These are phyloP conservation scores for Xiphophorus birchmanni DNA, from an alignment of 2,797 vertebrate genomes.

Conservation along the genomic window DNA sequence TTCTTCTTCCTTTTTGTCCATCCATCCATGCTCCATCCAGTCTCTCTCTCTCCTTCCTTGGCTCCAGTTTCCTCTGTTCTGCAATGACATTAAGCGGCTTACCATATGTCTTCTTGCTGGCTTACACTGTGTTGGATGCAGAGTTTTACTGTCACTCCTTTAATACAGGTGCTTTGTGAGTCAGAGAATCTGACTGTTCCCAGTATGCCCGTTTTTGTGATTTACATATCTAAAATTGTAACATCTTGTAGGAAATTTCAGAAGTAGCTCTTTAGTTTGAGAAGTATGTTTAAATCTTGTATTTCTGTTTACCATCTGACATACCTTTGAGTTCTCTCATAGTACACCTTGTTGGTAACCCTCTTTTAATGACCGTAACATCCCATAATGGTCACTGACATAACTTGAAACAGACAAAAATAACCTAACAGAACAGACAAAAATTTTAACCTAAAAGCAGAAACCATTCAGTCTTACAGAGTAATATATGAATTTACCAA, in stretches of 20 bases:
- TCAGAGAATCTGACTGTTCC: constrained; percentile 51
- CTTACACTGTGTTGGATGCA: constrained; percentile 67
- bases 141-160: constrained; percentile 75
- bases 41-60: constrained; percentile 32
- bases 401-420: not conserved
- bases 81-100: constrained; percentile 78
- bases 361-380: not conserved
- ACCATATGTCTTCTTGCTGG: constrained; percentile 68
- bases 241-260: constrained; percentile 40
- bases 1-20: constrained; percentile 29
- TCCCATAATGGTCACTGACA: not conserved
- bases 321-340: not conserved
- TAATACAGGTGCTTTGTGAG: constrained; percentile 77
- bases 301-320: not conserved
- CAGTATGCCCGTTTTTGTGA: constrained; percentile 23
- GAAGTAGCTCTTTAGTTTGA: constrained; percentile 21
- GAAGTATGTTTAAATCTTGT: not conserved
- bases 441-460: not conserved
- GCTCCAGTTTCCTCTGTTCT: constrained; percentile 60
- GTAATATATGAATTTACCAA: not conserved
- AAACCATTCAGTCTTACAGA: not conserved
- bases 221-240: constrained; percentile 46
- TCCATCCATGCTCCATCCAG: constrained; percentile 44
- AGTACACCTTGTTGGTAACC: not conserved
- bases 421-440: no score